phyloP scores from a whole-genome alignment of 2,113 vertebrate genomes.

The Forbesichthys papilliferus region DNA sequence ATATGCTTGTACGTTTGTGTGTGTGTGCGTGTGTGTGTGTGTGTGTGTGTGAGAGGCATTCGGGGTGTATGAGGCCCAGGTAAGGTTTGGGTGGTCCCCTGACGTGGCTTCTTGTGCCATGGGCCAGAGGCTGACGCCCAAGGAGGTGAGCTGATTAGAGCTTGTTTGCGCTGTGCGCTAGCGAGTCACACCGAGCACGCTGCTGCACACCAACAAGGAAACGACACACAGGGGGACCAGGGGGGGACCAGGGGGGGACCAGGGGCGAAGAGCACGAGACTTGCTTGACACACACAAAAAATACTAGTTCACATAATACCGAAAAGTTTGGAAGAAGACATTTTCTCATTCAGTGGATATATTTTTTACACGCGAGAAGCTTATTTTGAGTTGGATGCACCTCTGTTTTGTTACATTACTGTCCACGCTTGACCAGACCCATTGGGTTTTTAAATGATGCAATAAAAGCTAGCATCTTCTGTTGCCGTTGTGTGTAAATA shows the following conservation, averaged over 20 bases:
- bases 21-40: constrained; percentile 3
- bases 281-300: too few relatives aligned
- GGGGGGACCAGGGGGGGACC: constrained; percentile 14
- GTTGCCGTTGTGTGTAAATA: too few relatives aligned
- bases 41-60: constrained; percentile 48
- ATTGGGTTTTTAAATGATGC: too few relatives aligned
- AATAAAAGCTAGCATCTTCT: too few relatives aligned
- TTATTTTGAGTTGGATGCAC: too few relatives aligned
- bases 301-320: too few relatives aligned
- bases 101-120: constrained; percentile 64
- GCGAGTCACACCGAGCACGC: constrained; percentile 1
- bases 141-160: constrained; percentile 74
- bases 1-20: not conserved
- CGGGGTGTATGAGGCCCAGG: constrained; percentile 45
- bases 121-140: constrained; percentile 72
- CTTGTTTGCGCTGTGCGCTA: constrained; percentile 31
- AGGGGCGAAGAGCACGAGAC: not conserved
- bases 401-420: too few relatives aligned
- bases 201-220: constrained; percentile 17
- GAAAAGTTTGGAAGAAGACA: too few relatives aligned
- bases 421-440: too few relatives aligned
- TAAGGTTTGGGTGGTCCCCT: constrained; percentile 64
- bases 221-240: constrained; percentile 13
- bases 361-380: too few relatives aligned
- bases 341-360: too few relatives aligned